phyloP scores from a whole-genome alignment of 2,113 vertebrate species.

The Garra rufa region DNA sequence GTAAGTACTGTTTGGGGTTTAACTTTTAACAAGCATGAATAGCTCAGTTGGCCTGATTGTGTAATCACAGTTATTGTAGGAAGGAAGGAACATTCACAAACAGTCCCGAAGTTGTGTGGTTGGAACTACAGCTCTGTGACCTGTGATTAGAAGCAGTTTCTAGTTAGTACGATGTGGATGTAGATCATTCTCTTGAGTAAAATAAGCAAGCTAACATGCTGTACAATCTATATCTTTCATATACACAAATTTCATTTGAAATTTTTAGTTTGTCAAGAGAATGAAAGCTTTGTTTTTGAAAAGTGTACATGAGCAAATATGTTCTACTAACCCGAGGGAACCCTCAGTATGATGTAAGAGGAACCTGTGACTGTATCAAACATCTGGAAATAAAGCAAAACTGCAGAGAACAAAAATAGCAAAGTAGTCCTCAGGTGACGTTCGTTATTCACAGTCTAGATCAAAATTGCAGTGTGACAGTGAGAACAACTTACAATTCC shows the following conservation, averaged over 20 bases:
- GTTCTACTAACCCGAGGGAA: background rate
- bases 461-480: no score
- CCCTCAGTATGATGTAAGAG: background rate
- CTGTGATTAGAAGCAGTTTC: background rate
- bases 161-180: background rate
- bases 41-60: background rate
- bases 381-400: background rate
- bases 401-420: background rate
- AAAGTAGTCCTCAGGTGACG: background rate
- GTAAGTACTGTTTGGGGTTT: constrained; percentile 76
- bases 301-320: background rate
- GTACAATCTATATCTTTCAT: background rate
- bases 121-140: background rate
- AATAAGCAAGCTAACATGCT: background rate
- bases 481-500: no score
- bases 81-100: background rate
- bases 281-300: background rate
- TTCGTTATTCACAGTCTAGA: background rate
- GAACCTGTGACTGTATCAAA: background rate
- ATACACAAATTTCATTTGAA: background rate
- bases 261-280: background rate
- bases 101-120: background rate
- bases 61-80: background rate
- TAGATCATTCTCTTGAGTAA: background rate
- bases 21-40: background rate